phyloP scores from a whole-genome alignment of 2,888 invertebrate genomes.

The Kryphioiulus occultus region DNA sequence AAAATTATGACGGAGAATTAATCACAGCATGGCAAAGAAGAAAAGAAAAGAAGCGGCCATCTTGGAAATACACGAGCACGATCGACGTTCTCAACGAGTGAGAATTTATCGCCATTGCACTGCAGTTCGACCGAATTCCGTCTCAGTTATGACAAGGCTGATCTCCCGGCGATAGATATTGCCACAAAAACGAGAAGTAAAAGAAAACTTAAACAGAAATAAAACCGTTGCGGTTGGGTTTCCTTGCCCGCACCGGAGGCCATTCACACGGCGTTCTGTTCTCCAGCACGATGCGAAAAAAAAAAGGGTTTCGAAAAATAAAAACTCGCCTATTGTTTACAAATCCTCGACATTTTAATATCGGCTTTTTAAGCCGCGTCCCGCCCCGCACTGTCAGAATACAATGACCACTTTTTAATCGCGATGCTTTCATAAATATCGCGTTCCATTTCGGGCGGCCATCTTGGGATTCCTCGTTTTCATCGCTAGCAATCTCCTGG shows the following conservation, averaged over 20 bases:
- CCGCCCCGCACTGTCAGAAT: background rate
- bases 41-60: background rate
- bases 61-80: background rate
- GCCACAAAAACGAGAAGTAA: background rate
- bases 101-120: background rate
- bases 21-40: background rate
- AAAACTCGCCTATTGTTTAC: background rate
- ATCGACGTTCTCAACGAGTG: background rate
- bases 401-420: background rate
- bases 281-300: background rate
- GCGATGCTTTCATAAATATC: background rate
- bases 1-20: background rate
- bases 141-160: conserved; percentile 5
- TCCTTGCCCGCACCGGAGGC: background rate
- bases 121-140: background rate
- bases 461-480: background rate
- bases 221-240: background rate
- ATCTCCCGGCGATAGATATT: background rate
- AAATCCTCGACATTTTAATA: background rate
- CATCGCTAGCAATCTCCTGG: background rate
- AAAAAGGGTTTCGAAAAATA: background rate
- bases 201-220: background rate
- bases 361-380: background rate
- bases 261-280: background rate
- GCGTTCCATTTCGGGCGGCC: background rate